Conservation (phyloP, 2,113 vertebrate species). For the Campylorhamphus procurvoides region DNA sequence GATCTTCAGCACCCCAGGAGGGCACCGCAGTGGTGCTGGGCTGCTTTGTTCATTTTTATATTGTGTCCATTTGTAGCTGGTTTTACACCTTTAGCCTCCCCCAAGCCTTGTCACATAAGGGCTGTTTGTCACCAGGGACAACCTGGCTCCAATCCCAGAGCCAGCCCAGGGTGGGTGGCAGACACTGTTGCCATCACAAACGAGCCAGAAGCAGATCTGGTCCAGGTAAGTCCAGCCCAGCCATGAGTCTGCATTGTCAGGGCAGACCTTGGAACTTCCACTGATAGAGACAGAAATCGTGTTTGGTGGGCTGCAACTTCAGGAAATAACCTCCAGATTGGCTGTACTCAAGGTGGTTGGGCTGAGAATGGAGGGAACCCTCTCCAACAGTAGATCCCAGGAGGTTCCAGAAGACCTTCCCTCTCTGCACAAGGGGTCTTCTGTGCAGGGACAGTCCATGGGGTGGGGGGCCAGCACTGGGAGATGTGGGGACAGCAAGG, state of each 20-base stretch:
- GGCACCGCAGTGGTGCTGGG: neutral
- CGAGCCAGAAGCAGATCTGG: neutral
- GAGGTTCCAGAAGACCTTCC: neutral
- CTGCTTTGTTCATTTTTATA: neutral
- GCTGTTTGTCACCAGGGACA: neutral
- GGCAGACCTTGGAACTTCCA: neutral
- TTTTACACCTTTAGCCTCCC: neutral
- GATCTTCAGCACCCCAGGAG: neutral
- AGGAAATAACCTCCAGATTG: neutral
- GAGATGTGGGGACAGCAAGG: neutral
- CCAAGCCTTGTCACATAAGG: no score
- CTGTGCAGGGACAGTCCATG: neutral
- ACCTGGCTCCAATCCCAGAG: neutral
- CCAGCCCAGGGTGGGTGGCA: neutral
- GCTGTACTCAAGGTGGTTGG: neutral
- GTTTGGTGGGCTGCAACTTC: neutral
- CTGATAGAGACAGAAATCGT: rapidly evolving
- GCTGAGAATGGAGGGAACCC: neutral
- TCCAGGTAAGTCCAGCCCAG: neutral
- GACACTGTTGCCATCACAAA: neutral
- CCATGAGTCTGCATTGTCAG: rapidly evolving
- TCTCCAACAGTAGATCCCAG: neutral
- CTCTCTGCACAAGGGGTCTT: rapidly evolving
- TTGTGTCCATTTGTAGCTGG: neutral
- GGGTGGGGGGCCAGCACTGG: neutral